These are phyloP conservation scores for Caenorhabditis zanzibari DNA, from an alignment of 2,888 invertebrate genomes.

Conservation along the genomic window DNA sequence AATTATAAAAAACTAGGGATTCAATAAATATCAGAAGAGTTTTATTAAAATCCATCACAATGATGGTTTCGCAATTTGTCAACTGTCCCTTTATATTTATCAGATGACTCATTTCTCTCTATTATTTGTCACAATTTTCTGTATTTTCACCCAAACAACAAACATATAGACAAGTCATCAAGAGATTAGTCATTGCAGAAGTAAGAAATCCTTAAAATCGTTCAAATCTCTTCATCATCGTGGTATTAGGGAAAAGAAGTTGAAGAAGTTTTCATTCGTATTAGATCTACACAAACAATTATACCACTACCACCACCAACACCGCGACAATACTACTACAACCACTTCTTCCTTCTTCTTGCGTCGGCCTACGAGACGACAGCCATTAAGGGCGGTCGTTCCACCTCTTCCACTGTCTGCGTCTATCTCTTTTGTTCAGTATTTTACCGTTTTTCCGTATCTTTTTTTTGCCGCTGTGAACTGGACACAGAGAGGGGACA, in stretches of 20 bases:
- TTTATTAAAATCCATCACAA: background rate
- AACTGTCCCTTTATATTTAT: slow-evolving; percentile 18
- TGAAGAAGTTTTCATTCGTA: slow-evolving; percentile 9
- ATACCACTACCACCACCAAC: slow-evolving; percentile 25
- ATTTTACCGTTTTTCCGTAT: slow-evolving; percentile 15
- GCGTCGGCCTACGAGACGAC: slow-evolving; percentile 35
- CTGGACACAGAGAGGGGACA: slow-evolving; percentile 29
- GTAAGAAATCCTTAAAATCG: slow-evolving; percentile 31
- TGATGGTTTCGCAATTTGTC: slow-evolving; percentile 35
- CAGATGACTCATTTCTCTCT: slow-evolving; percentile 29
- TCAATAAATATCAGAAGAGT: background rate
- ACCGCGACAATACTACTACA: slow-evolving; percentile 34
- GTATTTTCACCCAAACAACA: slow-evolving; percentile 17
- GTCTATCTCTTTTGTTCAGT: slow-evolving; percentile 1
- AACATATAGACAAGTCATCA: slow-evolving; percentile 43
- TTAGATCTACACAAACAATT: slow-evolving; percentile 44
- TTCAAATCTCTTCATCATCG: slow-evolving; percentile 18
- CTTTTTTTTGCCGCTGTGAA: slow-evolving; percentile 41
- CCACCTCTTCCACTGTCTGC: slow-evolving; percentile 40
- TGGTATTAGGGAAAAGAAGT: background rate
- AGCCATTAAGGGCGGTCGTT: slow-evolving; percentile 56
- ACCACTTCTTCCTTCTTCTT: slow-evolving; percentile 21
- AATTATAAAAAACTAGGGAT: background rate
- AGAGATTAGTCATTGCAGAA: slow-evolving; percentile 42
- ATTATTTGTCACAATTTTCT: background rate